Evolutionary conservation across 1,140 invertebrate genomes (phyloP), one percentile per base, ranked within the genome.

Genomic region (Trichomalopsis sarcophagae): DNA sequence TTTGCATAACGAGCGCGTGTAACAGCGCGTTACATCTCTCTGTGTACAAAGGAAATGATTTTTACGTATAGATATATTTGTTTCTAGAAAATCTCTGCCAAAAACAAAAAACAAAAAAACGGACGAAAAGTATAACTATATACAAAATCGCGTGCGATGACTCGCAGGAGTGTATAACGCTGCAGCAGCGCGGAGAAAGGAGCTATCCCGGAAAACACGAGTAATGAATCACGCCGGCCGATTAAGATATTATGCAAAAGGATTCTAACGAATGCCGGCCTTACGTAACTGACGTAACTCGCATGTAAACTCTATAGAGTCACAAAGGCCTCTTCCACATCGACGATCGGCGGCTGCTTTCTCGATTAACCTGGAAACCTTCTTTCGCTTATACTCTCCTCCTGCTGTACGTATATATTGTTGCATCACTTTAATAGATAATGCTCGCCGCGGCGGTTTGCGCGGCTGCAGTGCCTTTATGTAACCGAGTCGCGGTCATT

Each of bases 241-340:
- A 71, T 79, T 79, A 33, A 76, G 21, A 79, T 73, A 84, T 84
- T 84, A 79, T 84, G 83, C 83, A 84, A 84, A 84, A 84, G 36
- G 68, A 84, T 73, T 73, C 44, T 74, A 78, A 77, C 17, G 27
- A 84, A 80, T n/a, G 55, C 21, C 1, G 21, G n/a, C 1, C 17
- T 85, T 74, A 85, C n/a, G 47, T n/a, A 85, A 85, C 78, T 44
- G 76, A 73, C n/a, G 23, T 69, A 84, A 71, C 68, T 17, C 47
- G 3, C 5, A 21, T 33, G 1, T 66, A 9, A 40, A 40, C 2
- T 44, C 33, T 27, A 27, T 27, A 27, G 1, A 27, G 27, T 27
- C 14, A 23, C 27, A 17, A 55, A 55, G 17, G 50, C 13, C 0
- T 47, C 4, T 14, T n/a, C 66, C n/a, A 30, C 17, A 21, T 55